Percentiles rank a stretch among this genome's conserved stretches.
Conservation (phyloP, 2,888 invertebrate species). For the Epirrhoe tristata region DNA sequence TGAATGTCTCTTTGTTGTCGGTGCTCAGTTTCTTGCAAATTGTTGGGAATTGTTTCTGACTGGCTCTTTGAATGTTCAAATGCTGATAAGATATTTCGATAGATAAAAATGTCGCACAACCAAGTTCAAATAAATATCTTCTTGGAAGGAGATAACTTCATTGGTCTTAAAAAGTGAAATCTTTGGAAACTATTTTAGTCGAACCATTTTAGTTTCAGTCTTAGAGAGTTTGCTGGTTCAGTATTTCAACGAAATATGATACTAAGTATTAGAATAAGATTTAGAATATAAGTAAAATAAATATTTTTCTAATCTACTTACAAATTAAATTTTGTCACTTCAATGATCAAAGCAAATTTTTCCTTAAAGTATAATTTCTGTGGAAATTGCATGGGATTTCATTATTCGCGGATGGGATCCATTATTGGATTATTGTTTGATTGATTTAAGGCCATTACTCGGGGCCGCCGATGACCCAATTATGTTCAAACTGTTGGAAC, state of each 20-base stretch:
- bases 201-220: no score
- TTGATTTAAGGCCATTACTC: constrained; percentile 55
- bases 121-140: no score
- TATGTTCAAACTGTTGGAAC: constrained; percentile 33
- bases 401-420: constrained; percentile 48
- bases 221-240: no score
- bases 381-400: constrained; percentile 48
- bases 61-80: constrained; percentile 8
- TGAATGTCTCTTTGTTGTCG: constrained; percentile 70
- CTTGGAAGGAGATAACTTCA: no score
- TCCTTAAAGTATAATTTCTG: constrained; percentile 27
- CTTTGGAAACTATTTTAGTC: no score
- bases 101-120: no score
- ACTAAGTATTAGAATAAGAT: no score
- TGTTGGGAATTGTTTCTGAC: constrained; percentile 44
- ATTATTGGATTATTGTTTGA: constrained; percentile 45
- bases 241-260: no score
- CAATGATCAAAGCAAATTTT: constrained; percentile 10
- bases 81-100: background rate
- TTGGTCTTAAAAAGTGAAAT: no score
- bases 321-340: background rate
- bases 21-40: constrained; percentile 55
- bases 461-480: constrained; percentile 38
- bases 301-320: background rate
- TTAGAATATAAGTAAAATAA: no score